Evolutionary conservation across 2,113 vertebrate species (phyloP).

Genomic region (Macrotis lagotis): DNA sequence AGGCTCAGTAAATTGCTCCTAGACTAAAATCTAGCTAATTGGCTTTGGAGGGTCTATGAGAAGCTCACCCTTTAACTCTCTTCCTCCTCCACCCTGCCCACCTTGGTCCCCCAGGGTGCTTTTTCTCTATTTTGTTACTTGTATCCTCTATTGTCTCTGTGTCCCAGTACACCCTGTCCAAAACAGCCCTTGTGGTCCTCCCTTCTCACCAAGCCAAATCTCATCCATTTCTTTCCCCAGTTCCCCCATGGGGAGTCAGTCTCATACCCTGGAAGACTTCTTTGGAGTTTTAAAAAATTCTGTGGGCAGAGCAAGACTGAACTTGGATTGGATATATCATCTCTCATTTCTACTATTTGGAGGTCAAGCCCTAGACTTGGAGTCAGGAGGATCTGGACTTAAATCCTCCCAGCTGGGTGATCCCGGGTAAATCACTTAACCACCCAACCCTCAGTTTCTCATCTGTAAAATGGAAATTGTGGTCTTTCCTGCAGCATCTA

Average conservation of each 20-base stretch:
- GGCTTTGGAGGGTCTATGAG: no score
- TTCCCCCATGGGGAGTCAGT: no score
- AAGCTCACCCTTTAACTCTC: neutral
- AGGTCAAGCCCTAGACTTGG: no score
- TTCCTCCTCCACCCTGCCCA: neutral
- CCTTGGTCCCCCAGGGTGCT: neutral
- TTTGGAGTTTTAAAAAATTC: neutral
- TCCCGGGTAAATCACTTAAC: no score
- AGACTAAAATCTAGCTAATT: neutral
- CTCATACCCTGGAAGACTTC: neutral
- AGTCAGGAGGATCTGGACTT: no score
- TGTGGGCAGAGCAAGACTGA: no score
- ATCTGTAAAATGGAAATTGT: no score
- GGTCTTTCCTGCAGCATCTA: no score
- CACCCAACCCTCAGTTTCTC: no score
- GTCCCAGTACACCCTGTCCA: neutral
- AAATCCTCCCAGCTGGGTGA: no score
- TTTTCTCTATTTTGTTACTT: neutral
- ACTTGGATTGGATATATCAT: no score
- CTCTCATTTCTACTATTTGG: no score
- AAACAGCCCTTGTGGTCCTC: neutral
- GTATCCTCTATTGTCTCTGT: neutral
- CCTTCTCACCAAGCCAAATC: neutral
- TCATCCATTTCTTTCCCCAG: neutral
- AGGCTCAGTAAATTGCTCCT: neutral